phyloP scores from a whole-genome alignment of 2,888 invertebrate species.

The Altica lythri region DNA sequence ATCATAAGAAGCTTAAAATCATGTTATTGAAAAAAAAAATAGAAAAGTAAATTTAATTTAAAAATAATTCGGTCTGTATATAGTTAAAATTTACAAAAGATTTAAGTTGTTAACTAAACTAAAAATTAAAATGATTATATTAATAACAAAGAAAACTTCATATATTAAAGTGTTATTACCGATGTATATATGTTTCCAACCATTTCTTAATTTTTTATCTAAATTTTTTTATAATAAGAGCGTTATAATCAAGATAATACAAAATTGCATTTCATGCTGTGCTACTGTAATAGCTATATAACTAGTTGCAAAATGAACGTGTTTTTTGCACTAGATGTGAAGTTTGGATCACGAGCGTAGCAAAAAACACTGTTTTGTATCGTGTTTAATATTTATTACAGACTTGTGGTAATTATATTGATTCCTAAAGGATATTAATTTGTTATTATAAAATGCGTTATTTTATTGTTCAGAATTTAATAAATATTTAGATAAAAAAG shows the following conservation, averaged over 20 bases:
- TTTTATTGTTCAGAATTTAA: neutral
- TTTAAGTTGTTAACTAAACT: constrained; percentile 23
- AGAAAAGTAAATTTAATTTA: constrained; percentile 9
- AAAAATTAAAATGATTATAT: constrained; percentile 7
- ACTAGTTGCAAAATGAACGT: no score
- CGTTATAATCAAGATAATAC: no score
- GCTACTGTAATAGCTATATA: no score
- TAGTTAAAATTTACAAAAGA: constrained; percentile 17
- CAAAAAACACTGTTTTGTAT: no score
- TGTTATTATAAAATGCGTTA: neutral
- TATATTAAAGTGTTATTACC: constrained; percentile 8
- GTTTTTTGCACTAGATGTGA: no score
- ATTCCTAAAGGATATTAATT: no score
- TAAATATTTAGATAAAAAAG: neutral
- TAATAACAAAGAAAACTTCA: constrained; percentile 1
- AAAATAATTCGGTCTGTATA: constrained; percentile 24
- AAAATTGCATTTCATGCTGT: no score
- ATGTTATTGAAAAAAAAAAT: neutral
- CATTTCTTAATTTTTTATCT: constrained; percentile 1
- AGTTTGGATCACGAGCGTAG: no score
- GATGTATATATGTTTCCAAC: constrained; percentile 9
- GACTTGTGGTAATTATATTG: no score
- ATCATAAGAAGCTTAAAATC: neutral
- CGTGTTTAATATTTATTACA: no score
- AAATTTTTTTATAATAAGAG: no score